phyloP scores from a whole-genome alignment of 2,888 invertebrate genomes.

The Melolontha melolontha region DNA sequence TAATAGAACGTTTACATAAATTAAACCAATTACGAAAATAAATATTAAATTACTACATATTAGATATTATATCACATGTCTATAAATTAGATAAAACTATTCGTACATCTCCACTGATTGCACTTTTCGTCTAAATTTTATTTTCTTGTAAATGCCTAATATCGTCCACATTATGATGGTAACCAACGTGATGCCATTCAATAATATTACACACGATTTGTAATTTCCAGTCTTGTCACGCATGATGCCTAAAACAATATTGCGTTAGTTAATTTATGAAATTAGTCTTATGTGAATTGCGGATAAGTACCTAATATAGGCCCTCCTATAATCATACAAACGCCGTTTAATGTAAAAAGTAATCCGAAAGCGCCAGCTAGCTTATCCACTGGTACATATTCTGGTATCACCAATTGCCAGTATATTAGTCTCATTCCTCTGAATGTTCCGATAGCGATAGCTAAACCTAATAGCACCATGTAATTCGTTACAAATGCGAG shows the following conservation, averaged over 20 bases:
- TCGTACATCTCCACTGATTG: too few species aligned
- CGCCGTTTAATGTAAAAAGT: slow-evolving; percentile 74
- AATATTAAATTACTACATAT: too few species aligned
- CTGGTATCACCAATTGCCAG: slow-evolving; percentile 74
- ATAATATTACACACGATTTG: slow-evolving; percentile 17
- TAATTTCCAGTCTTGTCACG: slow-evolving; percentile 33
- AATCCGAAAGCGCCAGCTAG: slow-evolving; percentile 74
- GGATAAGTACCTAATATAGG: slow-evolving; percentile 69
- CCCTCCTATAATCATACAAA: slow-evolving; percentile 70
- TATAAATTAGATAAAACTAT: too few species aligned
- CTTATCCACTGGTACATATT: slow-evolving; percentile 72
- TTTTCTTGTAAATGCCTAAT: slow-evolving; percentile 19
- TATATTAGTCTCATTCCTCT: slow-evolving; percentile 76
- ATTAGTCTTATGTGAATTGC: not conserved
- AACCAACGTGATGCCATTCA: slow-evolving; percentile 25
- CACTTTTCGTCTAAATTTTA: not conserved
- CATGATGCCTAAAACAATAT: slow-evolving; percentile 12
- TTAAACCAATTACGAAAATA: too few species aligned
- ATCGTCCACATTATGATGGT: slow-evolving; percentile 33
- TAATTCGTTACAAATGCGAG: slow-evolving; percentile 44
- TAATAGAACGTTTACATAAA: too few species aligned
- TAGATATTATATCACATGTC: too few species aligned
- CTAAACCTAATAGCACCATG: slow-evolving; percentile 63
- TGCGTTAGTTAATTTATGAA: not conserved
- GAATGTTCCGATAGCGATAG: slow-evolving; percentile 70